Evolutionary conservation across 2,888 invertebrate species (phyloP).

Genomic region (Chloroclysta siterata): DNA sequence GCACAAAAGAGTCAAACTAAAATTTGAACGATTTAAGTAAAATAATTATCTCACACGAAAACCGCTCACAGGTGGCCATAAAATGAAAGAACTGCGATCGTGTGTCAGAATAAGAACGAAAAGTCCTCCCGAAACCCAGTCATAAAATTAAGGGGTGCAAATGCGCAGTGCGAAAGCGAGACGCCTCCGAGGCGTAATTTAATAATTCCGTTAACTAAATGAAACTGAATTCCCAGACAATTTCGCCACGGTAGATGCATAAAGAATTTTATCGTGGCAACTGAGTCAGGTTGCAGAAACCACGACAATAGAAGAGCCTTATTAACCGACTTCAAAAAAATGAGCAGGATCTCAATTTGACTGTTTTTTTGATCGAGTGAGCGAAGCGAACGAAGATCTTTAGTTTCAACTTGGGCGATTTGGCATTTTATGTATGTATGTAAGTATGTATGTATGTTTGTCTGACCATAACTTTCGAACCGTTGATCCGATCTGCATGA

Average conservation of each 20-base stretch:
- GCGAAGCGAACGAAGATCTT: too few relatives aligned
- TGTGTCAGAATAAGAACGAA: constrained; percentile 16
- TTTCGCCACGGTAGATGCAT: constrained; percentile 68
- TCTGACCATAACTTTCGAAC: too few relatives aligned
- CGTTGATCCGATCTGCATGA: too few relatives aligned
- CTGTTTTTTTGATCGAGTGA: too few relatives aligned
- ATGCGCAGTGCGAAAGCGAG: constrained; percentile 37
- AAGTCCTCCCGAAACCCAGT: constrained; percentile 16
- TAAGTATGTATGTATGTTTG: too few relatives aligned
- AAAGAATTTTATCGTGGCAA: constrained; percentile 70
- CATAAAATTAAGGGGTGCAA: constrained; percentile 33
- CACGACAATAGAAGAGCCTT: constrained; percentile 42
- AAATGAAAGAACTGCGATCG: neutral
- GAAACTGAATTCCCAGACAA: constrained; percentile 73
- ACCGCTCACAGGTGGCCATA: neutral
- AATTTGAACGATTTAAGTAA: too few relatives aligned
- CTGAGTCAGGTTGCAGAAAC: constrained; percentile 36
- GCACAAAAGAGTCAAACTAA: too few relatives aligned
- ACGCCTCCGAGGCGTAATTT: constrained; percentile 64
- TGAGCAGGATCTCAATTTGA: too few relatives aligned
- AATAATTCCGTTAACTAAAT: constrained; percentile 80
- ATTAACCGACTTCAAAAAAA: neutral
- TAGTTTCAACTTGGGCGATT: too few relatives aligned
- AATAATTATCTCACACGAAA: too few relatives aligned
- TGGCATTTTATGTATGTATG: too few relatives aligned